A percentile compares a stretch with the other conserved stretches of the same genome.
Evolutionary conservation across 2,113 vertebrate species (phyloP).

Genomic region (Rhipidura dahli): DNA sequence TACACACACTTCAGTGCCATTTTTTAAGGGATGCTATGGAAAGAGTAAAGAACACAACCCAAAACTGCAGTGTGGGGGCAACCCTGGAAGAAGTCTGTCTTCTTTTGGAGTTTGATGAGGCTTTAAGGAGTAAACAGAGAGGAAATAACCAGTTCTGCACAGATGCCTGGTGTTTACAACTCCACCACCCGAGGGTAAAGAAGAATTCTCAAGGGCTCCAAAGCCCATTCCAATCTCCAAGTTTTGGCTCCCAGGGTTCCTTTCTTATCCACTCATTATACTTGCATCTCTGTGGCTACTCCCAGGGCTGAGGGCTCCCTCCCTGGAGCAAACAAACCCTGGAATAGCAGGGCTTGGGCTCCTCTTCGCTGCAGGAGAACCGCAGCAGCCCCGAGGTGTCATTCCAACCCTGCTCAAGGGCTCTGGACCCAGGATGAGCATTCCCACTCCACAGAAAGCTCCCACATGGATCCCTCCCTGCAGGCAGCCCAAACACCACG

Average conservation of each 20-base stretch:
- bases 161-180: neutral
- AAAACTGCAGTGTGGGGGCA: neutral
- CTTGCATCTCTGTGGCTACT: neutral
- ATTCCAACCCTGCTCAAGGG: neutral
- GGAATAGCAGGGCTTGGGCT: neutral
- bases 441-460: neutral
- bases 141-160: neutral
- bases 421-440: neutral
- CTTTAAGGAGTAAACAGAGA: neutral
- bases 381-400: rapidly evolving
- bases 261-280: neutral
- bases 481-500: neutral
- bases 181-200: neutral
- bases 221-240: neutral
- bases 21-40: neutral
- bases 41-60: neutral
- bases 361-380: neutral
- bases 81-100: neutral
- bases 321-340: neutral
- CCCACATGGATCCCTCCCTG: neutral
- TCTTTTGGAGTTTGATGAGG: neutral
- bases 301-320: neutral
- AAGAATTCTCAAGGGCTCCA: neutral
- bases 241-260: neutral
- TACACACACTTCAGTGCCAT: rapidly evolving